phyloP scores from a whole-genome alignment of 1,140 invertebrate genomes.

The Camponotus floridanus region DNA sequence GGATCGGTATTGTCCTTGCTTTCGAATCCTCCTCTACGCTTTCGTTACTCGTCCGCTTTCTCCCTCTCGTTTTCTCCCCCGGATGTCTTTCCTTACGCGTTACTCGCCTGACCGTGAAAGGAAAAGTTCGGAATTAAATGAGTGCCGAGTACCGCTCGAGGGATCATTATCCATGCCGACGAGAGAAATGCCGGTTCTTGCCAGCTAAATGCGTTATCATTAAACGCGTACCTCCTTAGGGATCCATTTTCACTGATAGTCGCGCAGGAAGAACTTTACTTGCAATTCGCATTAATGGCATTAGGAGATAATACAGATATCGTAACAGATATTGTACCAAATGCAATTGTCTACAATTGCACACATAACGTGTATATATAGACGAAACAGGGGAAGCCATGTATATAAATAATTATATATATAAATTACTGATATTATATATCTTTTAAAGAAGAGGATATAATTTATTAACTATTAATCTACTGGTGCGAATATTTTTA shows the following conservation, averaged over 20 bases:
- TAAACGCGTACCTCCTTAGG: slow-evolving; percentile 45
- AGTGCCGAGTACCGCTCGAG: slow-evolving; percentile 68
- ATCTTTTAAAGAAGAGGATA: background rate
- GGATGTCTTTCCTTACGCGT: slow-evolving; percentile 68
- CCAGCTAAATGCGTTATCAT: slow-evolving; percentile 46
- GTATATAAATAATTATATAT: slow-evolving; percentile 8
- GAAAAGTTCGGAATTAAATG: slow-evolving; percentile 74
- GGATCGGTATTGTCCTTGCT: slow-evolving; percentile 52
- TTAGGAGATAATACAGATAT: slow-evolving; percentile 37
- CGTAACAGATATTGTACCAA: background rate
- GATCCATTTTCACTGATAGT: slow-evolving; percentile 42
- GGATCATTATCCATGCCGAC: slow-evolving; percentile 70
- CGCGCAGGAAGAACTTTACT: slow-evolving; percentile 44
- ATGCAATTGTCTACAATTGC: slow-evolving; percentile 2
- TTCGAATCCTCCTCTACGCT: slow-evolving; percentile 37
- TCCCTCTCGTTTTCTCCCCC: slow-evolving; percentile 40
- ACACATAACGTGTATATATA: background rate
- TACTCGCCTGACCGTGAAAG: slow-evolving; percentile 72
- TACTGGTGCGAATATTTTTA: background rate
- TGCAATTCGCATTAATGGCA: slow-evolving; percentile 39
- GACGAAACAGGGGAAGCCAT: too few species aligned
- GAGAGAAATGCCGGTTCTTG: slow-evolving; percentile 26
- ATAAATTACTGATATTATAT: background rate
- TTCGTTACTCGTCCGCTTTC: slow-evolving; percentile 57
- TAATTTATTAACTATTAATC: slow-evolving; percentile 22